Conservation (phyloP, 2,797 vertebrate genomes). For the Cheirogaleus major region DNA sequence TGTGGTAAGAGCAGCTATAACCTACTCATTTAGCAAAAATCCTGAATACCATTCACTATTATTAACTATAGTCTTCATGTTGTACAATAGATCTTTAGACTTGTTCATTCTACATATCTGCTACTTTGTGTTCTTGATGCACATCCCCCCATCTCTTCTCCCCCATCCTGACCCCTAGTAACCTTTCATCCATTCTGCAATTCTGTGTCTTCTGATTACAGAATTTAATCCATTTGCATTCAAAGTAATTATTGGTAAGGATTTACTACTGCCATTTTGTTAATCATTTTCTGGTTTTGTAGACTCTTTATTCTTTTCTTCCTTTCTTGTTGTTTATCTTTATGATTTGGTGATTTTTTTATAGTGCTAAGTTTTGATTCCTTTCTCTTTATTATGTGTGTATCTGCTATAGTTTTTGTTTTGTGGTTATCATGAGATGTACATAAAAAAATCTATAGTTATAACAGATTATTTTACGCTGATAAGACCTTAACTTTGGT, state of each 20-base stretch:
- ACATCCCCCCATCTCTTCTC: neutral
- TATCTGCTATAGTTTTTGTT: neutral
- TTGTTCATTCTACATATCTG: neutral
- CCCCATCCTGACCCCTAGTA: neutral
- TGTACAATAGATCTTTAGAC: neutral
- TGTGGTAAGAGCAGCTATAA: neutral
- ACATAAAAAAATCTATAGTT: neutral
- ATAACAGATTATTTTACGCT: neutral
- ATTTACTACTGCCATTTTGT: neutral
- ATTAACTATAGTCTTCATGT: neutral
- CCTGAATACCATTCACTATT: neutral
- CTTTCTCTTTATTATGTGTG: neutral
- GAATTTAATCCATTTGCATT: neutral
- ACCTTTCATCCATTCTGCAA: no score
- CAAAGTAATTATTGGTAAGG: neutral
- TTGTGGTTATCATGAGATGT: neutral
- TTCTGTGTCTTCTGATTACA: neutral
- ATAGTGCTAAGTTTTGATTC: neutral
- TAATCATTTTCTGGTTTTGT: neutral
- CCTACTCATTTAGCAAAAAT: neutral
- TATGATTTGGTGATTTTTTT: neutral
- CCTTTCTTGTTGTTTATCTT: neutral
- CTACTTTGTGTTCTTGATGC: neutral
- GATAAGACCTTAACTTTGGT: neutral
- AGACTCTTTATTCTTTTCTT: neutral